Conservation (phyloP, 2,888 invertebrate species). For the Erebia ligea region DNA sequence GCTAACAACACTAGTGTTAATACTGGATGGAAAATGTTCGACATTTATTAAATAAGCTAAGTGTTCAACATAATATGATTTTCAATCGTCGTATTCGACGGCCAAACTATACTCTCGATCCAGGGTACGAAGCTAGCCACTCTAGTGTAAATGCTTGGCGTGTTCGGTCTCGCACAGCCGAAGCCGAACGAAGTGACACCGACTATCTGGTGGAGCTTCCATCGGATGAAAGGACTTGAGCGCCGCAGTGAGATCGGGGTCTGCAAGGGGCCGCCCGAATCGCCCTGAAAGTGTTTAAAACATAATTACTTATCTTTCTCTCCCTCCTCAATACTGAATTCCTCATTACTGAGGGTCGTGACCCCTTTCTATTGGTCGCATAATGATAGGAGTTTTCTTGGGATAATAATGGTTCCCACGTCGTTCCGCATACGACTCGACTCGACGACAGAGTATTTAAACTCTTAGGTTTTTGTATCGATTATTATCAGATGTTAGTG, state of each 20-base stretch:
- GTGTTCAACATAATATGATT: slow-evolving; percentile 15
- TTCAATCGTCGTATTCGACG: slow-evolving; percentile 6
- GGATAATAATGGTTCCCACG: no score
- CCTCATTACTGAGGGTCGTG: no score
- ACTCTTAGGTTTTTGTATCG: no score
- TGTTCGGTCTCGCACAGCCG: slow-evolving; percentile 42
- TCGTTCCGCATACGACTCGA: no score
- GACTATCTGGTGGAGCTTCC: slow-evolving; percentile 30
- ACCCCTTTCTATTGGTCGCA: no score
- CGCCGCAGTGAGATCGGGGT: slow-evolving; percentile 6
- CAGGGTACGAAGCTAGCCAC: slow-evolving; percentile 44
- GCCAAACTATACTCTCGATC: slow-evolving; percentile 41
- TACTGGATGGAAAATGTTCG: slow-evolving; percentile 40
- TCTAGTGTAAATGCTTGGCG: slow-evolving; percentile 46
- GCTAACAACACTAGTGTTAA: slow-evolving; percentile 63
- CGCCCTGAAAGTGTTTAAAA: slow-evolving; percentile 28
- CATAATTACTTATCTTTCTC: neutral
- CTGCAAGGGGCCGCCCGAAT: slow-evolving; percentile 37
- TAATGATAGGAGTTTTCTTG: no score
- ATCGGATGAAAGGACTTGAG: neutral
- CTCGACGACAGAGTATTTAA: no score
- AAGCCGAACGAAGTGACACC: slow-evolving; percentile 47
- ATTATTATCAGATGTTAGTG: no score
- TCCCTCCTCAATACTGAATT: no score
- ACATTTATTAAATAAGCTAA: neutral